A percentile compares a stretch with the other conserved stretches of the same genome.
These are phyloP conservation scores for Amblyornis subalaris DNA, from an alignment of 2,113 vertebrate species.

Conservation along the genomic window DNA sequence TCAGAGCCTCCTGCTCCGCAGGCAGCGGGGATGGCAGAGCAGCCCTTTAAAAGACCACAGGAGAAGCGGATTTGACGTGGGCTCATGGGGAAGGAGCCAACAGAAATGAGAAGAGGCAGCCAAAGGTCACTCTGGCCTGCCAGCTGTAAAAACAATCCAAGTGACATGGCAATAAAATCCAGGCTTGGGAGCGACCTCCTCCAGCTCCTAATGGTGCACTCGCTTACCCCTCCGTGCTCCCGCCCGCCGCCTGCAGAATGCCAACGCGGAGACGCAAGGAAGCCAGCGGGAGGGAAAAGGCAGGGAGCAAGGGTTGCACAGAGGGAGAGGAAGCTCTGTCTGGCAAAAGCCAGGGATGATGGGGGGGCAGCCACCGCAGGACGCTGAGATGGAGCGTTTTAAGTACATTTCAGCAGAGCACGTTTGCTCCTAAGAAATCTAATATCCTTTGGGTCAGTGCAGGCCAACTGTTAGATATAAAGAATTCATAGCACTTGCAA, in stretches of 20 bases:
- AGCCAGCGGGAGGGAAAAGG: background rate
- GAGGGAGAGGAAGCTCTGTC: conserved; percentile 21
- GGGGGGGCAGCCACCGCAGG: background rate
- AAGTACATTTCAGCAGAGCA: conserved; percentile 47
- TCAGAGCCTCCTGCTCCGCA: background rate
- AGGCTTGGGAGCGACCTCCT: background rate
- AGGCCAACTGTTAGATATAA: conserved; percentile 68
- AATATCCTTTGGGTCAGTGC: conserved; percentile 69
- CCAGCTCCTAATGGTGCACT: background rate
- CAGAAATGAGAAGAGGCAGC: conserved; percentile 45
- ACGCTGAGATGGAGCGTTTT: background rate
- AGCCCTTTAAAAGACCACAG: background rate
- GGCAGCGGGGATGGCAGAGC: background rate
- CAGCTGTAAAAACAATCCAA: conserved; percentile 46
- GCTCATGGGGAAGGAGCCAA: conserved; percentile 10
- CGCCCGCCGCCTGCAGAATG: background rate
- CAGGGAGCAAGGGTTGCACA: conserved; percentile 28
- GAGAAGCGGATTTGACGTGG: background rate
- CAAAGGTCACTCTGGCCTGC: conserved; percentile 48
- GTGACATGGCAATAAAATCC: conserved; percentile 31
- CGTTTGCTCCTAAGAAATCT: conserved; percentile 64
- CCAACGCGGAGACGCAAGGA: accelerated
- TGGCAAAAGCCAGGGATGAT: conserved; percentile 5
- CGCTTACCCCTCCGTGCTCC: background rate
- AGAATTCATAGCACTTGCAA: conserved; percentile 64